Percentiles rank a stretch among this genome's conserved stretches.
phyloP scores from a whole-genome alignment of 2,113 vertebrate genomes.

The Syngnathoides biaculeatus region DNA sequence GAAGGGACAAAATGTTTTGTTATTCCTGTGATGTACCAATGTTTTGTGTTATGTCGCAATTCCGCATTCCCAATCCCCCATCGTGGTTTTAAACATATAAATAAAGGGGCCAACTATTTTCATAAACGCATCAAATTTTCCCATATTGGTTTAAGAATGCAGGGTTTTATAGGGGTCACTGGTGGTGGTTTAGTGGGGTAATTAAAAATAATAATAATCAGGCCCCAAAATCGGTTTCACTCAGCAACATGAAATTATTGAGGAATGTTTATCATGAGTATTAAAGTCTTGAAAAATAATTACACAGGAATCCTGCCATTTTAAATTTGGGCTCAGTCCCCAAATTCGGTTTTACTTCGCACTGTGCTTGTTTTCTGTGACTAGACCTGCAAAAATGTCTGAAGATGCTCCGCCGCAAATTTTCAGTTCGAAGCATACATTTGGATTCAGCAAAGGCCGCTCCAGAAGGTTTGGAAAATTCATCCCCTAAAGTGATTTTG shows the following conservation, averaged over 20 bases:
- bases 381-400: too few relatives aligned
- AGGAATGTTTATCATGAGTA: neutral
- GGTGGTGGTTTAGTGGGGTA: neutral
- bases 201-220: neutral
- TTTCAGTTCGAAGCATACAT: too few relatives aligned
- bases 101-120: neutral
- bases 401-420: too few relatives aligned
- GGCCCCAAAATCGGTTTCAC: neutral
- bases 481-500: neutral
- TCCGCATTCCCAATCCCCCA: neutral
- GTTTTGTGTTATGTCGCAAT: neutral
- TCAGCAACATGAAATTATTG: neutral
- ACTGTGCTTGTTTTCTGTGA: neutral
- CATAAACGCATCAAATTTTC: neutral
- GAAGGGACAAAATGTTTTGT: neutral
- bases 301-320: neutral
- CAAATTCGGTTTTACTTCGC: neutral
- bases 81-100: neutral
- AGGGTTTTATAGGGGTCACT: neutral
- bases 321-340: neutral
- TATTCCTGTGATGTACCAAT: neutral
- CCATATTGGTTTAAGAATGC: neutral
- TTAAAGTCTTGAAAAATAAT: neutral
- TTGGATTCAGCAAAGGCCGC: too few relatives aligned
- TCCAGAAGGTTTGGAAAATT: neutral